Conservation (phyloP, 2,888 invertebrate genomes). For the Himalopsyche tibetana region DNA sequence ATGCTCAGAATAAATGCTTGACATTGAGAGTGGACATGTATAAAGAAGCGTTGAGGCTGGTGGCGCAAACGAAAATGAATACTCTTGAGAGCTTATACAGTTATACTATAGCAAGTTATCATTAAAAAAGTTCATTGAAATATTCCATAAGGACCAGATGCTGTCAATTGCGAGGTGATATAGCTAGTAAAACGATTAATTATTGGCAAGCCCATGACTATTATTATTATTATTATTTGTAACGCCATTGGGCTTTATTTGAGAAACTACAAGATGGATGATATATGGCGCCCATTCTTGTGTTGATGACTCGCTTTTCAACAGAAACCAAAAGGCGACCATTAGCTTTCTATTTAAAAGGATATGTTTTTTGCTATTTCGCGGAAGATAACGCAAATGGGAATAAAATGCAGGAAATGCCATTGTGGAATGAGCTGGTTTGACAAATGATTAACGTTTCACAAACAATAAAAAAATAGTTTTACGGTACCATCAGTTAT, state of each 20-base stretch:
- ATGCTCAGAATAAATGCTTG: too few relatives aligned
- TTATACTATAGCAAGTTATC: too few relatives aligned
- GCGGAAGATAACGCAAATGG: conserved; percentile 46
- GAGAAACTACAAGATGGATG: conserved; percentile 44
- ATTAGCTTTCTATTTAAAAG: conserved; percentile 51
- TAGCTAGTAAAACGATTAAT: too few relatives aligned
- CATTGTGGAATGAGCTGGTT: conserved; percentile 27
- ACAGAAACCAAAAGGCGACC: conserved; percentile 57
- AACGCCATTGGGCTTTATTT: conserved; percentile 9
- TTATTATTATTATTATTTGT: neutral
- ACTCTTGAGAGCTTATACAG: too few relatives aligned
- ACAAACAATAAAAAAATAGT: neutral
- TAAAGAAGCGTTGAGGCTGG: too few relatives aligned
- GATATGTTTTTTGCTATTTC: conserved; percentile 45
- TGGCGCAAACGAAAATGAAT: too few relatives aligned
- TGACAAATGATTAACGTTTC: conserved; percentile 32
- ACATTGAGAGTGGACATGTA: too few relatives aligned
- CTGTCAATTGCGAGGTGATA: too few relatives aligned
- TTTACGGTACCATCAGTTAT: too few relatives aligned
- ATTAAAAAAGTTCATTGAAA: too few relatives aligned
- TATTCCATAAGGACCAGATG: too few relatives aligned
- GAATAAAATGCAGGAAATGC: conserved; percentile 52
- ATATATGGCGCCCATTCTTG: conserved; percentile 55
- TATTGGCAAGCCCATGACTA: too few relatives aligned
- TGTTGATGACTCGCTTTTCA: conserved; percentile 62